Base-by-base conservation (phyloP, 2,797 vertebrate species). In the Spinibarbus caldwelli region DNA sequence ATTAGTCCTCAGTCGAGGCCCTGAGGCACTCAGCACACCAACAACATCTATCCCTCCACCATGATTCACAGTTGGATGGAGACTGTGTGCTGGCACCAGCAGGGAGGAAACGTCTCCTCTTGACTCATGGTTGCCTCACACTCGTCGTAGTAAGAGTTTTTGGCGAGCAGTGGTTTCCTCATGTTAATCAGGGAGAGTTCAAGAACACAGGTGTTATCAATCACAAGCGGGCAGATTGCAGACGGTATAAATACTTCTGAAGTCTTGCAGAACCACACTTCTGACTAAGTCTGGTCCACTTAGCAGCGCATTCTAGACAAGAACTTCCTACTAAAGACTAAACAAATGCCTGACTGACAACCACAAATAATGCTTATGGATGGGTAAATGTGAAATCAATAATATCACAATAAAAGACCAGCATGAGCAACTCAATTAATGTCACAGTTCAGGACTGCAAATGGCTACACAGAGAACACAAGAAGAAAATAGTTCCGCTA, bases 81-180 rank as follows among this genome's bases (percentile, higher is more conserved):
- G 68, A 72, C 26, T 43, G 14, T 0, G 11, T n/a, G 80, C 10
- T 72, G 80, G 67, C 52, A 72, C 38, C 29, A 11, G 10, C 26
- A n/a, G 19, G 21, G 14, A 83, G 81, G 38, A 83, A 73, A 82
- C 54, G 80, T 15, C 80, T 72, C 80, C 36, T 7, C 79, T 81
- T 5, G 34, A 54, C 10, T 71, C n/a, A n/a, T n/a, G n/a, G n/a
- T n/a, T n/a, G n/a, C n/a, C n/a, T n/a, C 59, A 41, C 12, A 45
- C 54, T 72, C 49, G 62, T 43, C 43, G 36, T 59, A 82, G 68
- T 72, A 34, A 72, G 34, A 5, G 21, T 17, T 62, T 82, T 17
- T 72, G 43, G 29, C 52, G 21, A 68, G 62, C 29, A n/a, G 59
- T 80, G 29, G 6, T 71, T 72, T 34, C 19, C 49, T 62, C 23